Evolutionary conservation across 64 coral and sea anemone species (phyloP), one percentile per base, ranked within the genome.

Genomic region (Anthopleura sola): DNA sequence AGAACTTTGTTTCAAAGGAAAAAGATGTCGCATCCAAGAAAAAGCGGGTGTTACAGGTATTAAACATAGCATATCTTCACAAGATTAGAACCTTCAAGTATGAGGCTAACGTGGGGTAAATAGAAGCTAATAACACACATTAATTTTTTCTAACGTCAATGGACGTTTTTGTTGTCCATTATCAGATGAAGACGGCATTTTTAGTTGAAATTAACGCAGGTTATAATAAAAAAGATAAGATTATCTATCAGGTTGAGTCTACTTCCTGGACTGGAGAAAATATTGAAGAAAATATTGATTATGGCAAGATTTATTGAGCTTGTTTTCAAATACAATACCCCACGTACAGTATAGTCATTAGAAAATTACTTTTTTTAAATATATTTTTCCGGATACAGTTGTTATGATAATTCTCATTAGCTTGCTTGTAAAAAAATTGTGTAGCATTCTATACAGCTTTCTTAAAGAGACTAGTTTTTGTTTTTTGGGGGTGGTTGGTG

Each of bases 1-100:
- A 91, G 48, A 86, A 79, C 19, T 91, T 91, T 44, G 71, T 91
- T 31, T 86, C 83, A 36, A 85, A 86, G 55, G 89, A 91, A 33
- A 85, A 91, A 55, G 89, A 91, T 55, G 36, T 91, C 24, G 89
- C 89, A 7, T 91, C 89, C 28, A 91, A 85, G 85, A 91, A 91
- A 47, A 91, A 91, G 36, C 71, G 83, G 31, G 84, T 91, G 49
- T 36, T 91, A 54, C 83, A 86, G 89, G 89, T 91, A 86, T 44
- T 77, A 44, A 48, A 40, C 20, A 19, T 31, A 16, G 15, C 28
- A 71, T 71, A 31, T 10, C 66, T 34, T 3, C 13, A n/a, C 24
- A 21, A 24, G 24, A 26, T 71, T 15, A 31, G 10, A 71, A 34
- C 66, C 10, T 0, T 17, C 12, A 71, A 15, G 11, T 32, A 14